Percentiles rank a stretch among this genome's conserved stretches.
phyloP scores from a whole-genome alignment of 2,888 invertebrate species.

The Syrista parreyssii region DNA sequence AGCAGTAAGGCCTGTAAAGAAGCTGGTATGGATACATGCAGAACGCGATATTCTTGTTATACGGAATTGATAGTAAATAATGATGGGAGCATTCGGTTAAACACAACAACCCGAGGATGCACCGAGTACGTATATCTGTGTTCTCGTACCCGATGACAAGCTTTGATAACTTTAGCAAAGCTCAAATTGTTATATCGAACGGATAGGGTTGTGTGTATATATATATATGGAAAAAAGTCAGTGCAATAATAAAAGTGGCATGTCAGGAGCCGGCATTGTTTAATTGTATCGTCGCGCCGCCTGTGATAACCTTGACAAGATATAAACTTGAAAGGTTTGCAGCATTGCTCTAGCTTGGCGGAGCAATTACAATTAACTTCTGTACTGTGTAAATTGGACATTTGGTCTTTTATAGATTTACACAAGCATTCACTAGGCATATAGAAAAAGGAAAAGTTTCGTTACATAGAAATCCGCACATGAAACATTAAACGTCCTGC shows the following conservation, averaged over 20 bases:
- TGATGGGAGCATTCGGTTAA: slow-evolving; percentile 31
- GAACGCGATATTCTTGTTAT: slow-evolving; percentile 51
- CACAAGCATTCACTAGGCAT: background rate
- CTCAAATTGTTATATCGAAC: background rate
- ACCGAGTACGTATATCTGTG: slow-evolving; percentile 44
- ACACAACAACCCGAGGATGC: slow-evolving; percentile 48
- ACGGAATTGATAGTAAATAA: slow-evolving; percentile 46
- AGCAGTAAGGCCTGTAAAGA: slow-evolving; percentile 53
- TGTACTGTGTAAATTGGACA: background rate
- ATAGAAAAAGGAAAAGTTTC: background rate
- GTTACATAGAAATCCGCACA: background rate
- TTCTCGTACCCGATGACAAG: background rate
- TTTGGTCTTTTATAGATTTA: background rate
- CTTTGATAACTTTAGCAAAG: background rate
- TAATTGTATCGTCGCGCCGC: background rate
- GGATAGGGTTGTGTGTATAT: background rate
- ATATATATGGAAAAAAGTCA: background rate
- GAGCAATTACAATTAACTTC: background rate
- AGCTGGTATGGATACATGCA: slow-evolving; percentile 47
- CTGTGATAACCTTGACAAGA: slow-evolving; percentile 42
- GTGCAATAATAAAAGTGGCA: background rate
- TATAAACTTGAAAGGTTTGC: slow-evolving; percentile 35
- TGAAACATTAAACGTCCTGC: background rate
- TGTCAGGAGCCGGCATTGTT: background rate
- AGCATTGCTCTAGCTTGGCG: background rate